These are phyloP conservation scores for Taenioides sp. DNA, from an alignment of 2,797 vertebrate species.

Conservation along the genomic window DNA sequence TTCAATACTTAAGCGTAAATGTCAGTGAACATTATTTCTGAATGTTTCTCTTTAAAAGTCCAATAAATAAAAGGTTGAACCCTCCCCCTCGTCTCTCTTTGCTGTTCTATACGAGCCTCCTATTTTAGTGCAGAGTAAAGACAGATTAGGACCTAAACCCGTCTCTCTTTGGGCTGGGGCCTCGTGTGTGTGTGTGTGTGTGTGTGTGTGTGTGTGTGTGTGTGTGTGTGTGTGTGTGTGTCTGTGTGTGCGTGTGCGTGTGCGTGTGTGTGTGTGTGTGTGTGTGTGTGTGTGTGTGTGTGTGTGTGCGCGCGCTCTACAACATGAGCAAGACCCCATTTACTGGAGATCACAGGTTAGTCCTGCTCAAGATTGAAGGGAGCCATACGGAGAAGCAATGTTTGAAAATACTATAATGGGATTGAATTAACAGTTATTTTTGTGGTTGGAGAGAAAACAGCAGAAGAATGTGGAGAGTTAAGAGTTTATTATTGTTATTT, in stretches of 20 bases:
- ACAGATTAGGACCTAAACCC: slow-evolving; percentile 74
- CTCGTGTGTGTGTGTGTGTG: slow-evolving; percentile 56
- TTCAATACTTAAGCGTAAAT: background rate
- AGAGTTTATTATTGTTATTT: too few relatives aligned
- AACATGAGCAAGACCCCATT: slow-evolving; percentile 53
- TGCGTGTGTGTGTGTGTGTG: slow-evolving; percentile 59
- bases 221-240: slow-evolving; percentile 13
- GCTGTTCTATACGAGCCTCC: slow-evolving; percentile 52
- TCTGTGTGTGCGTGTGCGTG: slow-evolving; percentile 49
- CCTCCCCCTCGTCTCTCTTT: slow-evolving; percentile 18
- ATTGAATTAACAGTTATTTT: slow-evolving; percentile 69
- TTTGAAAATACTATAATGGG: slow-evolving; percentile 64
- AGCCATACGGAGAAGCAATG: slow-evolving; percentile 44
- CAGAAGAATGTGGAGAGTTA: too few relatives aligned
- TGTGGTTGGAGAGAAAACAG: background rate
- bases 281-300: slow-evolving; percentile 43
- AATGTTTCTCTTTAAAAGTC: background rate
- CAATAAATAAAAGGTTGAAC: background rate
- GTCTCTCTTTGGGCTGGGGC: slow-evolving; percentile 64
- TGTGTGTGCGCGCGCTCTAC: slow-evolving; percentile 29
- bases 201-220: too few relatives aligned
- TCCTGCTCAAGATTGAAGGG: slow-evolving; percentile 58
- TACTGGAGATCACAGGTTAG: slow-evolving; percentile 73
- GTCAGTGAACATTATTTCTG: background rate
- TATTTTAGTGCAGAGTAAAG: slow-evolving; percentile 63